phyloP scores from a whole-genome alignment of 1,140 invertebrate species.

The Euglossa dilemma region DNA sequence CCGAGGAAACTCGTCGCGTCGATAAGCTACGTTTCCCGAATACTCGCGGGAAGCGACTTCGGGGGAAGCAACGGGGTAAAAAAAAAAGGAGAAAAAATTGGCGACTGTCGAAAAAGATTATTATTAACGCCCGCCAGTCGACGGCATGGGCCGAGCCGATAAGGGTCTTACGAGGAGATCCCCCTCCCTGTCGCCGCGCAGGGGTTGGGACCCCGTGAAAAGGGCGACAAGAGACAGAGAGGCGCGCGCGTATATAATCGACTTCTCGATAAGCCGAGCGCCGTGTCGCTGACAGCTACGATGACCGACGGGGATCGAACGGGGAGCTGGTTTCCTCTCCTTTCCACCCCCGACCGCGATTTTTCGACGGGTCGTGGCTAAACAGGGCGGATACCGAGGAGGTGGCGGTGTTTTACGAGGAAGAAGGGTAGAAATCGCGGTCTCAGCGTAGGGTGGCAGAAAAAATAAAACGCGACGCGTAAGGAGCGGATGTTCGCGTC shows the following conservation, averaged over 20 bases:
- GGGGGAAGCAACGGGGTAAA: neutral
- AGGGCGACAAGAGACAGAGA: constrained; percentile 52
- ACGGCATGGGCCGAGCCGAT: constrained; percentile 71
- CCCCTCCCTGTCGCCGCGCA: constrained; percentile 10
- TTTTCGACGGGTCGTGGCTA: neutral
- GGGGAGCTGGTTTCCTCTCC: neutral
- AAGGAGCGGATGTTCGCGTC: neutral
- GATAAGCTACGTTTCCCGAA: too few relatives aligned
- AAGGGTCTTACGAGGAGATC: constrained; percentile 70
- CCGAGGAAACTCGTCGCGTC: too few relatives aligned
- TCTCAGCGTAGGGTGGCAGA: neutral
- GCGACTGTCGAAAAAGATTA: constrained; percentile 67
- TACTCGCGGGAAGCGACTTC: neutral
- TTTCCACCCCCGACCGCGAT: neutral
- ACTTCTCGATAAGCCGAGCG: constrained; percentile 59
- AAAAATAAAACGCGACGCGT: neutral
- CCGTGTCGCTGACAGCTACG: constrained; percentile 44
- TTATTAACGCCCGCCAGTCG: constrained; percentile 63
- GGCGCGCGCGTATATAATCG: constrained; percentile 45
- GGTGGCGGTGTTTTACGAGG: too few relatives aligned
- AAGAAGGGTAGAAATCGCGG: too few relatives aligned
- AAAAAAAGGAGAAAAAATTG: too few relatives aligned
- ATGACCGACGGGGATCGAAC: constrained; percentile 50
- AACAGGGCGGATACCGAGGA: neutral
- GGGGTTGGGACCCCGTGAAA: constrained; percentile 52